These are phyloP conservation scores for Cheilosia vulpina DNA, from an alignment of 2,888 invertebrate species.

Conservation along the genomic window DNA sequence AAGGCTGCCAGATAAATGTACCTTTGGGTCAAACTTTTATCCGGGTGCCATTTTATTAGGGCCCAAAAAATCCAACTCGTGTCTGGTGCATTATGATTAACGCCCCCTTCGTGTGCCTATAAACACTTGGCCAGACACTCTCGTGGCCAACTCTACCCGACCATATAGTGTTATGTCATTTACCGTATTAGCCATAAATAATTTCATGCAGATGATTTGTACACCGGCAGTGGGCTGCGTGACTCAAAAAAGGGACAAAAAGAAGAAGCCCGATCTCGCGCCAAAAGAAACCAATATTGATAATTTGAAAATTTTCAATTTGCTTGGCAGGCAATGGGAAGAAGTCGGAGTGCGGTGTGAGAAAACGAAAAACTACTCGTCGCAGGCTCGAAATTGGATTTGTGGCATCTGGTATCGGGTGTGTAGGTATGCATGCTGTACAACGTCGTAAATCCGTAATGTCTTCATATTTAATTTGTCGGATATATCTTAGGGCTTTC, in stretches of 20 bases:
- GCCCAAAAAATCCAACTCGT: conserved; percentile 61
- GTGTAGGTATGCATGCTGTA: neutral
- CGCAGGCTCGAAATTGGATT: conserved; percentile 49
- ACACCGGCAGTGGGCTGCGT: conserved; percentile 43
- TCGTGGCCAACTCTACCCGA: conserved; percentile 14
- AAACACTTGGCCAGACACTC: conserved; percentile 34
- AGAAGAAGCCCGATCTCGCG: conserved; percentile 24
- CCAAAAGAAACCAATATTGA: conserved; percentile 71
- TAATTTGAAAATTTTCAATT: conserved; percentile 74
- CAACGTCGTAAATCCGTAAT: conserved; percentile 78
- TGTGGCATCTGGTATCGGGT: conserved; percentile 23
- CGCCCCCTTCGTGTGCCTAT: conserved; percentile 32
- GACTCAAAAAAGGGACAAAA: conserved; percentile 38
- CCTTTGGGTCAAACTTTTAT: conserved; percentile 75
- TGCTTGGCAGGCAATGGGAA: conserved; percentile 1
- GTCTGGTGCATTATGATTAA: conserved; percentile 65
- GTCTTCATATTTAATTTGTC: conserved; percentile 80
- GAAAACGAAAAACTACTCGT: conserved; percentile 3
- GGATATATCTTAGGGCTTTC: conserved; percentile 69
- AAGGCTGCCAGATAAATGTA: conserved; percentile 75
- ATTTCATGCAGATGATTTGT: conserved; percentile 69
- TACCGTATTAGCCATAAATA: conserved; percentile 65
- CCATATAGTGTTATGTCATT: conserved; percentile 65
- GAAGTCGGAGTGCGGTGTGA: neutral
- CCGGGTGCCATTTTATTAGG: conserved; percentile 67